phyloP scores from a whole-genome alignment of 2,113 vertebrate species.

The Acinonyx jubatus region DNA sequence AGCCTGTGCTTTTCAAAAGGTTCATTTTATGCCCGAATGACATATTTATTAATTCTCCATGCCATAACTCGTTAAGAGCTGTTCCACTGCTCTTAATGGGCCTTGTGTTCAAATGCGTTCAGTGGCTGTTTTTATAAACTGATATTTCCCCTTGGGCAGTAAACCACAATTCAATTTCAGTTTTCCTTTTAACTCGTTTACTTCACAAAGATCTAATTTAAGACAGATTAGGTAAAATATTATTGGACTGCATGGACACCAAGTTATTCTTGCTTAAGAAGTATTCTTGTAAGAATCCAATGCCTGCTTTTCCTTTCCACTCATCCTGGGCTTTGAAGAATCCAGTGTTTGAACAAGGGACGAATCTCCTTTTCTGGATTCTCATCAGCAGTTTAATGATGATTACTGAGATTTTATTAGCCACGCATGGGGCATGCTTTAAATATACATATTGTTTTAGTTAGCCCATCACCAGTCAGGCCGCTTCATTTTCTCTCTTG shows the following conservation, averaged over 20 bases:
- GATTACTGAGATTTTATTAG: neutral
- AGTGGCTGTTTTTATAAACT: constrained; percentile 61
- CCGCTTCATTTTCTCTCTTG: neutral
- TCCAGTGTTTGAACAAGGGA: neutral
- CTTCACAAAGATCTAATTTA: constrained; percentile 73
- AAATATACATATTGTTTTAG: neutral
- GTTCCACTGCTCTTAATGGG: constrained; percentile 45
- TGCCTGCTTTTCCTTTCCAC: neutral
- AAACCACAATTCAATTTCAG: constrained; percentile 68
- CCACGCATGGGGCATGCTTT: neutral
- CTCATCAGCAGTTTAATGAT: neutral
- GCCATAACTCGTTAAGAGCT: constrained; percentile 54
- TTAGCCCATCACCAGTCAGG: neutral
- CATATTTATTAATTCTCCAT: constrained; percentile 62
- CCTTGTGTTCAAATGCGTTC: constrained; percentile 42
- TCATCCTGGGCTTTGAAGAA: neutral
- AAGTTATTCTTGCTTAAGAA: constrained; percentile 42
- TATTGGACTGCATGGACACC: constrained; percentile 49
- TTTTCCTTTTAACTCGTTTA: constrained; percentile 71
- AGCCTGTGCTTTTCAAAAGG: constrained; percentile 53
- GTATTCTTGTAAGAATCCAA: neutral
- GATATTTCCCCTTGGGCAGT: constrained; percentile 62
- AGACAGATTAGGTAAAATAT: constrained; percentile 67
- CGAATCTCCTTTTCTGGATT: neutral
- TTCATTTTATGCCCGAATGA: neutral